Evolutionary conservation across 64 coral and sea anemone species (phyloP), one percentile per base, ranked within the genome.

Genomic region (Montipora cactus): DNA sequence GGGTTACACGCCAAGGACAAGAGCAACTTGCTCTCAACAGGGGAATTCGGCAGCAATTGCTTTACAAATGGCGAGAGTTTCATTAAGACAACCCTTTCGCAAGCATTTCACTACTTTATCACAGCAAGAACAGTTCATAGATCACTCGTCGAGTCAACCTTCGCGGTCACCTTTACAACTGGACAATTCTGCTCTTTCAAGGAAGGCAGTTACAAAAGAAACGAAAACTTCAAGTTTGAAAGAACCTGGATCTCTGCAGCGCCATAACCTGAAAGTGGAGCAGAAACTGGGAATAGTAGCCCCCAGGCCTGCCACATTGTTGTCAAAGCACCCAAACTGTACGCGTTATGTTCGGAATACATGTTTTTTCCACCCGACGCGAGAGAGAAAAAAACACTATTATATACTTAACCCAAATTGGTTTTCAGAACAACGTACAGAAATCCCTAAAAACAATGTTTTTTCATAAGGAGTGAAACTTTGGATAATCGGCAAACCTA

Each of bases 361-460:
- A 5, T 95, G 93, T 14, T 83, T 84, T 47, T 95, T 95, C 72
- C 72, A 85, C 50, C 80, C 93, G 20, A 90, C 47, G 4, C 52
- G 57, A 55, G 88, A 95, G n/a, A 37, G 68, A 74, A 83, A 89
- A 79, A 90, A 90, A 59, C 71, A 71, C 57, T 78, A 90, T 45
- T 90, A 69, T 18, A 25, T 90, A 19, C 47, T 84, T 13, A 66
- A 90, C 19, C 93, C 93, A 6, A 79, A 58, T 14, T 95, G 93
- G 93, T 90, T 86, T 48, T 90, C 88, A 44, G 93, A 92, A 6
- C 81, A 84, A 76, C 75, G 78, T 16, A 79, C 50, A 1, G 59
- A 13, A 5, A 87, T 93, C 14, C 67, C 74, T 22, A 88, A 93
- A 59, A 93, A 93, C 16, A 88, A 80, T 23, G 19, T 87, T 52